Evolutionary conservation across 2,797 vertebrate species (phyloP), one percentile per base, ranked within the genome.

Genomic region (Luscinia luscinia): DNA sequence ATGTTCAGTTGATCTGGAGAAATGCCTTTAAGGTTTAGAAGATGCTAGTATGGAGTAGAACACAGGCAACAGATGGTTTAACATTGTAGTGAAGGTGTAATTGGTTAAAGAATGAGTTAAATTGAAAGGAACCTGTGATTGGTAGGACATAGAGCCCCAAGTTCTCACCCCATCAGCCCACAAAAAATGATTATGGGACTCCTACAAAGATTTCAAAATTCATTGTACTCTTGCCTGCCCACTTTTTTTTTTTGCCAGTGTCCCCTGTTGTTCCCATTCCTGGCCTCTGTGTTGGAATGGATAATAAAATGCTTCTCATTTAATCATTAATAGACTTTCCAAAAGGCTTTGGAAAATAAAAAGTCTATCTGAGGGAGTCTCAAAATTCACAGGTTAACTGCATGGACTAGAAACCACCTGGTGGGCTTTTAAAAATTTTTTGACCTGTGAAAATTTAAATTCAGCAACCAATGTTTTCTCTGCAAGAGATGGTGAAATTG

Each of bases 381-480:
- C 59, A 52, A 13, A 89, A 95, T 84, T 66, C 90, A 66, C 30
- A 57, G 55, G 26, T 68, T 84, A 78, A 88, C 51, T 54, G 43
- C 52, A 52, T 48, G 59, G 77, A 87, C 83, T 79, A 89, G 64
- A 84, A 95, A 88, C 30, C 38, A 79, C 14, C 52, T 36, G 52
- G 32, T 89, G 45, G 63, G 62, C 6, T 85, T 58, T 84, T 22
- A 14, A 38, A 36, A 13, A 1, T 0, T 2, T 22, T 69, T 62
- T 77, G 9, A 62, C 76, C 62, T 64, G 17, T 54, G 62, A 92
- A 84, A 90, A 83, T 84, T 80, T 93, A 68, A 87, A 85, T 87
- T 84, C 81, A 77, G 49, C 20, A 69, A 61, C 22, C 24, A 32
- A 16, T 64, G n/a, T 61, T 95, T 91, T 64, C 55, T 69, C 13